Base-by-base conservation (phyloP, 2,797 vertebrate genomes). In the Lepidocolaptes lacrymiger region DNA sequence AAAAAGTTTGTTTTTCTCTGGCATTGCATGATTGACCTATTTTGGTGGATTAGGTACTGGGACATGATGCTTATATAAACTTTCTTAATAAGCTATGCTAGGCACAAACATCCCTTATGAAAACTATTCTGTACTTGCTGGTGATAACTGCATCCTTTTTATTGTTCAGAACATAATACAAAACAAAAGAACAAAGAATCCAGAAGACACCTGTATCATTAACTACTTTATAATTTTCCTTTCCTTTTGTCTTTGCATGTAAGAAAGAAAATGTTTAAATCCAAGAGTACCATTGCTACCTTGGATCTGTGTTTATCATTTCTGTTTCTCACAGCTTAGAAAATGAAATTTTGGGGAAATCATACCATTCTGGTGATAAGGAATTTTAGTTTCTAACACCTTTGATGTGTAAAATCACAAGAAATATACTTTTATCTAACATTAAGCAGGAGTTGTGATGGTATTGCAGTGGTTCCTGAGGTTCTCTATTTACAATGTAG, bases 81-180 rank as follows among this genome's bases (percentile, higher is more conserved):
- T 92, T 95, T 59, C 79, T 83, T 79, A 77, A 36, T 92, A 91
- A 94, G 54, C 72, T 77, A 2, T 43, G n/a, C 68, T 89, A 93
- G 75, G 61, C 64, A 93, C 54, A 93, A 75, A 67, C 46, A 81
- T 86, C 46, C 17, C 39, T 85, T 80, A 85, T 68, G 66, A 77
- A 89, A 96, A 75, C 36, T 43, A 17, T 75, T 83, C 51, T 72
- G 26, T 88, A 72, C 66, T 69, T 91, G 62, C 32, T 88, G 51
- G 37, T 91, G 83, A 5, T 77, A 76, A 78, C n/a, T 67, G 15
- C 30, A 84, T 32, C 20, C 5, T 91, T 92, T 89, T 75, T 59
- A 59, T 88, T 81, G 78, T 73, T 88, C 39, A 81, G 66, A 75
- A 77, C 20, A 56, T 18, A 74, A 54, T 7, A 58, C 30, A 69